Evolutionary conservation across 1,140 invertebrate genomes (phyloP).

Genomic region (Galleria mellonella): DNA sequence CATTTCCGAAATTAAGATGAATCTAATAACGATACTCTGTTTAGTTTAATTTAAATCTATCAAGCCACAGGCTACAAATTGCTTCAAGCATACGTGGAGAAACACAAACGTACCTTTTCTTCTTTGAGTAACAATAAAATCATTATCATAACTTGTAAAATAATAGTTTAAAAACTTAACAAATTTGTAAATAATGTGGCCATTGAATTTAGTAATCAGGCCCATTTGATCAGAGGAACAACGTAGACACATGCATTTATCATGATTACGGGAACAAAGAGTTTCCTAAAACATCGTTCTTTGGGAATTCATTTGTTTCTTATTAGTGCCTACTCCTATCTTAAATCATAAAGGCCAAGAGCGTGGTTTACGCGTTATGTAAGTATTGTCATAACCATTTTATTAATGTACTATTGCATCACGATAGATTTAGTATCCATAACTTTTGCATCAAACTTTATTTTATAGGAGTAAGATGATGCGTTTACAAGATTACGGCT

Average conservation of each 20-base stretch:
- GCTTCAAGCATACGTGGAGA: too few relatives aligned
- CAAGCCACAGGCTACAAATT: too few relatives aligned
- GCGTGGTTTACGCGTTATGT: constrained; percentile 10
- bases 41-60: too few relatives aligned
- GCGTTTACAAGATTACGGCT: too few relatives aligned
- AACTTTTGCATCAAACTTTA: constrained; percentile 1
- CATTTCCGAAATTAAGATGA: too few relatives aligned
- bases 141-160: too few relatives aligned
- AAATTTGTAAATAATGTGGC: constrained; percentile 10
- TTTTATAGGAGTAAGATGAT: not conserved
- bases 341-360: constrained; percentile 19
- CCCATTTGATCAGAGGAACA: not conserved
- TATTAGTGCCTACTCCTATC: constrained; percentile 4
- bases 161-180: too few relatives aligned
- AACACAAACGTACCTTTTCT: too few relatives aligned
- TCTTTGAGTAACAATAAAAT: too few relatives aligned
- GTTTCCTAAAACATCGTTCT: constrained; percentile 20
- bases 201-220: constrained; percentile 15
- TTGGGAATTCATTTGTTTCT: constrained; percentile 22
- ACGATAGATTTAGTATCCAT: constrained; percentile 5
- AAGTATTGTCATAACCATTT: constrained; percentile 17
- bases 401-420: constrained; percentile 15
- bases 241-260: not conserved
- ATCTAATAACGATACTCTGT: too few relatives aligned
- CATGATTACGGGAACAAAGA: constrained; percentile 22